Conservation (phyloP, 2,113 vertebrate species). For the Pelodiscus sinensis region DNA sequence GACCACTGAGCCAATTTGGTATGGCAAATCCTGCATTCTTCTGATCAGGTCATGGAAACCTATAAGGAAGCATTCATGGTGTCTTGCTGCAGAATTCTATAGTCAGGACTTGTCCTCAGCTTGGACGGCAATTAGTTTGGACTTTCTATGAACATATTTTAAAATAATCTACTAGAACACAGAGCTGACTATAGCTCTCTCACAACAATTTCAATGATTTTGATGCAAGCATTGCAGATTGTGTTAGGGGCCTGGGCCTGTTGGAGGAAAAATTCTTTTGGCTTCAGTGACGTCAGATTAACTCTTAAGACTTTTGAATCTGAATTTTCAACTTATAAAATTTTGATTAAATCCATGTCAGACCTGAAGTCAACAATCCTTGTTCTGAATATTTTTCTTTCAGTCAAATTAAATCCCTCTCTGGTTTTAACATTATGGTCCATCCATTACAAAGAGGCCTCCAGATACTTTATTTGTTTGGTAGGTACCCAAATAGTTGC, state of each 20-base stretch:
- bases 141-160: background rate
- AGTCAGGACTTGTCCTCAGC: background rate
- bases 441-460: background rate
- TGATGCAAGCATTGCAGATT: fast-evolving
- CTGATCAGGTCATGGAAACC: background rate
- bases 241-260: background rate
- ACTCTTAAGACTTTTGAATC: background rate
- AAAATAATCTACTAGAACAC: background rate
- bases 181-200: background rate
- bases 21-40: background rate
- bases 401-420: slow-evolving; percentile 45
- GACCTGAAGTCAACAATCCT: background rate
- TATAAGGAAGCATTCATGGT: background rate
- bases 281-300: background rate
- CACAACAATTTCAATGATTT: background rate
- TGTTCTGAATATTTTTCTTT: background rate
- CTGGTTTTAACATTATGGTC: background rate
- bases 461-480: slow-evolving; percentile 42
- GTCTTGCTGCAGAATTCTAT: background rate
- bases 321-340: background rate
- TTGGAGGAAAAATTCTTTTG: background rate
- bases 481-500: slow-evolving; percentile 59
- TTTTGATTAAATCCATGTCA: background rate
- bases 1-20: background rate
- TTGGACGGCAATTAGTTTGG: background rate